These are phyloP conservation scores for Aegithalos caudatus DNA, from an alignment of 2,113 vertebrate genomes.

Conservation along the genomic window DNA sequence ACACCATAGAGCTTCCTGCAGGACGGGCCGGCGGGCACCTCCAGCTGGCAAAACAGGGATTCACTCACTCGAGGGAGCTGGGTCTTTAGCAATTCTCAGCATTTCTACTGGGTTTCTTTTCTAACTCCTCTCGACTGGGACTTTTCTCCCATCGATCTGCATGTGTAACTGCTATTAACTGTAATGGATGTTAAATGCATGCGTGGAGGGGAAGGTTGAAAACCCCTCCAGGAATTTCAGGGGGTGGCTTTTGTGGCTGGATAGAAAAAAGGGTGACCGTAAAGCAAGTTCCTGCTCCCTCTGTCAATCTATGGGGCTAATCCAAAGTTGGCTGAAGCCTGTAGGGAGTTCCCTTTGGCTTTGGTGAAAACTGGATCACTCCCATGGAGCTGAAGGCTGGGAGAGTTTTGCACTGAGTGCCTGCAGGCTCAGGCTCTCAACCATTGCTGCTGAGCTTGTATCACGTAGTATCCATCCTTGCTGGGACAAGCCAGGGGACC, in stretches of 20 bases:
- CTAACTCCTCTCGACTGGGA: background rate
- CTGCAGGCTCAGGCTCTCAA: conserved; percentile 50
- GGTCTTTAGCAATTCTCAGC: conserved; percentile 19
- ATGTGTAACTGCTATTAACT: conserved; percentile 56
- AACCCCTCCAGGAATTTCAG: conserved; percentile 40
- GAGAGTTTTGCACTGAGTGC: conserved; percentile 46
- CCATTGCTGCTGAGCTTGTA: conserved; percentile 21
- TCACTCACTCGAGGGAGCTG: background rate
- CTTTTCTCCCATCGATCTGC: conserved; percentile 28
- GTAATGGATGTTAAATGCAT: conserved; percentile 51
- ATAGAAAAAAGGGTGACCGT: background rate
- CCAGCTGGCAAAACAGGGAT: background rate
- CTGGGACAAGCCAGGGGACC: background rate
- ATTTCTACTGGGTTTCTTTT: conserved; percentile 54
- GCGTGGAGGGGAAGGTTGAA: background rate
- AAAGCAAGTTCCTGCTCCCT: background rate
- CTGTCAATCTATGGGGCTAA: background rate
- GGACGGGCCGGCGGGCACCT: background rate
- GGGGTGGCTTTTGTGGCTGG: conserved; percentile 21
- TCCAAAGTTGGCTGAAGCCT: background rate
- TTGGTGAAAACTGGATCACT: background rate
- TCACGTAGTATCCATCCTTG: background rate
- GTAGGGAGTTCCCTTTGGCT: background rate
- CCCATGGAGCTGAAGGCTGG: background rate
- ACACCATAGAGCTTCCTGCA: conserved; percentile 30